These are phyloP conservation scores for Lagocephalus sceleratus DNA, from an alignment of 2,797 vertebrate species.

Conservation along the genomic window DNA sequence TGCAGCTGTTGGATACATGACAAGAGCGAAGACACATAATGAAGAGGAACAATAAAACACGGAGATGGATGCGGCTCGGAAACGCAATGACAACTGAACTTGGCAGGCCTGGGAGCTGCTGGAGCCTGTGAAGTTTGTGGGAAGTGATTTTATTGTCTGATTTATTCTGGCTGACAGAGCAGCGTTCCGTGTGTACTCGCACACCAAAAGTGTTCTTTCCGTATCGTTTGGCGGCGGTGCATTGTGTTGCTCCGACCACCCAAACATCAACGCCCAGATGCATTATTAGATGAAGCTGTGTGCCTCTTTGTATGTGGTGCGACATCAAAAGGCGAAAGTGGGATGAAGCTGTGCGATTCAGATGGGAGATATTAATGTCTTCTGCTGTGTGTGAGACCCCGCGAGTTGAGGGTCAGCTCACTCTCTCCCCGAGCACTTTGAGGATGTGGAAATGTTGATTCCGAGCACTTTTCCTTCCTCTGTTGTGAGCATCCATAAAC, in stretches of 20 bases:
- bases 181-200: too few species aligned
- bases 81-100: slow-evolving; percentile 51
- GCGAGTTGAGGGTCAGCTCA: slow-evolving; percentile 14
- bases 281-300: slow-evolving; percentile 17
- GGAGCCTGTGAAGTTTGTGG: slow-evolving; percentile 34
- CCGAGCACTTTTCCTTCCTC: slow-evolving; percentile 32
- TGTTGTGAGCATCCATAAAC: slow-evolving; percentile 42
- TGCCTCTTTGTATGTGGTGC: slow-evolving; percentile 14
- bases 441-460: slow-evolving; percentile 48
- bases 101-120: slow-evolving; percentile 36
- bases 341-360: slow-evolving; percentile 35
- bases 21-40: slow-evolving; percentile 33
- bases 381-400: slow-evolving; percentile 18
- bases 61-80: slow-evolving; percentile 27
- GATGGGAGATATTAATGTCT: slow-evolving; percentile 31
- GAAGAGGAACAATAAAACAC: slow-evolving; percentile 19
- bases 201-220: too few species aligned
- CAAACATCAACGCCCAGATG: slow-evolving; percentile 46
- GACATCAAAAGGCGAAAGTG: not conserved
- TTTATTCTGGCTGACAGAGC: not conserved
- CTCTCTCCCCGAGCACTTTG: slow-evolving; percentile 55
- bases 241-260: slow-evolving; percentile 37
- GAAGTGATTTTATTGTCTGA: slow-evolving; percentile 26
- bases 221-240: not conserved
- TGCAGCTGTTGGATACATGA: slow-evolving; percentile 68